Evolutionary conservation across 2,113 vertebrate species (phyloP).

Genomic region (Clupea harengus): DNA sequence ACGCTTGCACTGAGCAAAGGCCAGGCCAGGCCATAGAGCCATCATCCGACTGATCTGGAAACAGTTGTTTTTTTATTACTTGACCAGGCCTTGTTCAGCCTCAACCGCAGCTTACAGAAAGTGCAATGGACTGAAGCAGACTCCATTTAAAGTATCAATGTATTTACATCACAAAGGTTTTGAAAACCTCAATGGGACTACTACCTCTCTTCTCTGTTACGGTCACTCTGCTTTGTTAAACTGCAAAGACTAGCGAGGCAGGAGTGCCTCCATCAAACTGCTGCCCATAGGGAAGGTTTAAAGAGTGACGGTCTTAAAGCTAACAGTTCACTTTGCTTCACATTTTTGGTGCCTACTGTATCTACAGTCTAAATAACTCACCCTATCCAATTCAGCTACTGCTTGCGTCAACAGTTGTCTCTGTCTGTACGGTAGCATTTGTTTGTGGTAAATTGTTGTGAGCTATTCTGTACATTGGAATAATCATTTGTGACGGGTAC

Average conservation of each 20-base stretch:
- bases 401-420: not conserved
- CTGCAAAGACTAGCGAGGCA: not conserved
- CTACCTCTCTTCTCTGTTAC: not conserved
- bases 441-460: not conserved
- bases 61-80: not conserved
- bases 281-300: not conserved
- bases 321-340: not conserved
- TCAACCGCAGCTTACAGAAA: not conserved
- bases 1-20: not conserved
- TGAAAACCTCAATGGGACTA: not conserved
- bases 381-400: not conserved
- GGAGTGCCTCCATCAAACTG: not conserved
- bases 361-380: not conserved
- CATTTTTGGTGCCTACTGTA: not conserved
- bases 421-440: not conserved
- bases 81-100: not conserved
- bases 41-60: constrained; percentile 26
- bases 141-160: not conserved
- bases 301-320: not conserved
- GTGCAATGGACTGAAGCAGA: not conserved
- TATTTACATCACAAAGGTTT: not conserved
- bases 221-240: not conserved
- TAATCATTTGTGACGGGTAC: not conserved
- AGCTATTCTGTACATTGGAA: not conserved
- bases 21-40: not conserved